Base-by-base conservation (phyloP, 2,888 invertebrate genomes). In the Aproaerema taeniolella region DNA sequence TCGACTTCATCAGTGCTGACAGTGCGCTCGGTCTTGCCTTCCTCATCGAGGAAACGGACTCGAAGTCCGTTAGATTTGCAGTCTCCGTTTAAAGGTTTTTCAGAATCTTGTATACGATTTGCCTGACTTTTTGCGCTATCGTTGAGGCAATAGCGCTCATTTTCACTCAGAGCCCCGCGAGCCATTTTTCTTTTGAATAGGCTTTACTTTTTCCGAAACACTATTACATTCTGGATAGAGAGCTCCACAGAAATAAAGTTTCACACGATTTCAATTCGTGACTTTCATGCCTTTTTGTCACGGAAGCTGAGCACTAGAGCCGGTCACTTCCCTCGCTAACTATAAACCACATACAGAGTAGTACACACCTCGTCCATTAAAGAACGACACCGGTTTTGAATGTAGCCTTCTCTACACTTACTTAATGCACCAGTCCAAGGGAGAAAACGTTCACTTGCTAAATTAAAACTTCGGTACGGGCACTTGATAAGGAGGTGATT, bases 381-480 rank as follows among this genome's bases (percentile, higher is more conserved):
- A 73, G 75, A 81, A 76, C 82, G 78, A 77, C 83, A 85, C 82
- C 75, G 81, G 82, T 76, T 80, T 67, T 83, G 85, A 85, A 86
- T 85, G 85, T 73, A 74, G 80, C 80, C 77, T 78, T 75, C 73
- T 74, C 75, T 55, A 60, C 67, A 70, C 67, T 74, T 64, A 76
- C 77, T 71, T 57, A 65, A 74, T 73, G 73, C 81, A 79, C 76
- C 76, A 70, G 75, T 72, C 61, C 61, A 16, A 17, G 9, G 40
- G 58, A 61, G 65, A 65, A 66, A 75, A 62, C 58, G 59, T 64
- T 61, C 48, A 64, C 12, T 14, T 20, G 17, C 43, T 48, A 46
- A 54, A 57, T 66, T 58, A 53, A 51, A 57, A 58, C 59, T 58
- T 48, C 38, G 40, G 46, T 45, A 31, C 47, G 53, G 53, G 47